Base-by-base conservation (phyloP, 2,888 invertebrate genomes). In the Pycnomerus fuliginosus region DNA sequence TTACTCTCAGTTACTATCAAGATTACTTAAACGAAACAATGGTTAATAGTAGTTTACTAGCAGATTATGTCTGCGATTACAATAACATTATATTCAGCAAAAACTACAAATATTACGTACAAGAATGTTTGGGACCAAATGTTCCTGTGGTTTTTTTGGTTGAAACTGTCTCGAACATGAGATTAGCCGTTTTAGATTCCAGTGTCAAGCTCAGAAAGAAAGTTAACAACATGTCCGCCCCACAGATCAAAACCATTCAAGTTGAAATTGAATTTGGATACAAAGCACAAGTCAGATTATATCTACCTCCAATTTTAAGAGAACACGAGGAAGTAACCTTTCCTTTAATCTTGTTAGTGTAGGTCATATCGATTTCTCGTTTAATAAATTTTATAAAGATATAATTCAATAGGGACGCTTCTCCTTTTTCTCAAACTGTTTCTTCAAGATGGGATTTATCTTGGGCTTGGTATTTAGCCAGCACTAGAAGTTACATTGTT, bases 391-490 rank as follows among this genome's bases (percentile, higher is more conserved):
- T 10, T 36, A 22, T 12, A 30, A 25, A 25, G 25, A 7, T 25
- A 7, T 25, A 10, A 5, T 13, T 23, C 39, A 69, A 3, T 64
- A 87, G 88, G 8, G 85, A 87, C 67, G 85, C 83, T 3, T 80
- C 84, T 5, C 95, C 95, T 0, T 90, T 90, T 1, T 83, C 87
- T 0, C 94, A 94, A 70, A 73, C 85, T 56, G 93, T 94, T 5
- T 87, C 88, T 2, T 85, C 90, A 60, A 79, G 82, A 50, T 94
- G 87, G 80, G 76, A 79, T 23, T 76, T 90, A 0, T 84, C 84
- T 44, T 93, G 91, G 89, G 84, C 87, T 35, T 87, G 90, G 76
- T 93, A 91, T 71, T 73, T 95, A 37, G 82, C 88, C 2, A 86
- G 89, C 34, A 83, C 85, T 10, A 80, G 87, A 52, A 87, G 88